These are phyloP conservation scores for Aphelenchoides avenae DNA, from an alignment of 1,140 invertebrate genomes.

Conservation along the genomic window DNA sequence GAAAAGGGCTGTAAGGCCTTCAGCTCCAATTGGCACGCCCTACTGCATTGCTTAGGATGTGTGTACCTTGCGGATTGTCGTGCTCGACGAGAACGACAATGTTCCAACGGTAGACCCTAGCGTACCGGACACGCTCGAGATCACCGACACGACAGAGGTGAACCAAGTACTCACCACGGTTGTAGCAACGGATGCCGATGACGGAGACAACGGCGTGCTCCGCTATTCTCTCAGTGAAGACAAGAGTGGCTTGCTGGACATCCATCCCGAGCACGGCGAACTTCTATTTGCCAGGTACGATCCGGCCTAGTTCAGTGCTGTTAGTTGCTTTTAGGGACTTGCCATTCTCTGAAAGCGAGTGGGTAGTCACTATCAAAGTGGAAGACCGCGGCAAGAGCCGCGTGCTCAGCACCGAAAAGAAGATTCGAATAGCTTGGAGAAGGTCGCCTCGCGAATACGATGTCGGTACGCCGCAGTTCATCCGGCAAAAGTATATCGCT, in stretches of 20 bases:
- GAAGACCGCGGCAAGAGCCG: conserved; percentile 20
- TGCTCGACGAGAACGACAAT: conserved; percentile 31
- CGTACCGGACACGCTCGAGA: conserved; percentile 1
- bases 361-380: conserved; percentile 13
- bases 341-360: conserved; percentile 17
- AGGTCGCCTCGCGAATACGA: conserved; percentile 12
- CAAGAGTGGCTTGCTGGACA: conserved; percentile 29
- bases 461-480: conserved; percentile 10
- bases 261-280: conserved; percentile 29
- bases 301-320: background rate
- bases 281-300: conserved; percentile 41
- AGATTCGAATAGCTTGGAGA: conserved; percentile 33
- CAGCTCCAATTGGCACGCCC: background rate
- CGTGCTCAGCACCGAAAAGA: conserved; percentile 17
- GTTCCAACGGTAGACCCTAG: conserved; percentile 20
- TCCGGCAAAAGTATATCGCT: conserved; percentile 28
- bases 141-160: conserved; percentile 13
- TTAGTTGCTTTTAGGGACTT: conserved; percentile 25
- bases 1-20: conserved; percentile 26
- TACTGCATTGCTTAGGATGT: conserved; percentile 26
- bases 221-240: conserved; percentile 24
- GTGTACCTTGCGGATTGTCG: conserved; percentile 31
- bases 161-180: conserved; percentile 14
- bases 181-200: conserved; percentile 31
- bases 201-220: conserved; percentile 28